These are phyloP conservation scores for Porites cylindrica DNA, from an alignment of 92 coral and sea anemone genomes.

Conservation along the genomic window DNA sequence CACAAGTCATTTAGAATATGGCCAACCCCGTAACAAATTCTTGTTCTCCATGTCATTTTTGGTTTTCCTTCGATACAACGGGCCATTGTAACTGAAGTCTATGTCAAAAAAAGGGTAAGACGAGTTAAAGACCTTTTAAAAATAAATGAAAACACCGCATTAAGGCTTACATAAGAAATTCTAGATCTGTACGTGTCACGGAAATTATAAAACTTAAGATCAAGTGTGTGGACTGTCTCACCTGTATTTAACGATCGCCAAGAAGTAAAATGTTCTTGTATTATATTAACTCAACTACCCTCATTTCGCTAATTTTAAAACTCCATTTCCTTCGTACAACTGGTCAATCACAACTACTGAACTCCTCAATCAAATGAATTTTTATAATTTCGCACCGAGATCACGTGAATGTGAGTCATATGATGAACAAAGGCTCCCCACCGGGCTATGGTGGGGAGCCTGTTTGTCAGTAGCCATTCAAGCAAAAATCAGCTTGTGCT, in stretches of 20 bases:
- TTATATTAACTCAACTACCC: not conserved
- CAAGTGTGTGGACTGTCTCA: not conserved
- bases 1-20: constrained; percentile 95
- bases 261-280: not conserved
- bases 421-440: constrained; percentile 5
- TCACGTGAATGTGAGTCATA: constrained; percentile 31
- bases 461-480: too few species aligned
- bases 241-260: not conserved
- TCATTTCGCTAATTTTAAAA: too few species aligned
- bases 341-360: not conserved
- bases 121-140: not conserved
- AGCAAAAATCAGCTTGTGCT: too few species aligned
- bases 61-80: not conserved
- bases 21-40: constrained; percentile 92
- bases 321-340: not conserved
- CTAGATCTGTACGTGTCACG: not conserved
- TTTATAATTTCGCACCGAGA: not conserved
- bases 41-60: constrained; percentile 55
- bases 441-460: not conserved
- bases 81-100: not conserved
- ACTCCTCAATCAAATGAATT: not conserved
- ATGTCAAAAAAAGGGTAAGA: not conserved
- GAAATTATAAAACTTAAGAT: not conserved
- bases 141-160: too few species aligned
- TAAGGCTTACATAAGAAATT: not conserved